Evolutionary conservation across 2,113 vertebrate species (phyloP), one percentile per base, ranked within the genome.

Genomic region (Notechis scutatus): DNA sequence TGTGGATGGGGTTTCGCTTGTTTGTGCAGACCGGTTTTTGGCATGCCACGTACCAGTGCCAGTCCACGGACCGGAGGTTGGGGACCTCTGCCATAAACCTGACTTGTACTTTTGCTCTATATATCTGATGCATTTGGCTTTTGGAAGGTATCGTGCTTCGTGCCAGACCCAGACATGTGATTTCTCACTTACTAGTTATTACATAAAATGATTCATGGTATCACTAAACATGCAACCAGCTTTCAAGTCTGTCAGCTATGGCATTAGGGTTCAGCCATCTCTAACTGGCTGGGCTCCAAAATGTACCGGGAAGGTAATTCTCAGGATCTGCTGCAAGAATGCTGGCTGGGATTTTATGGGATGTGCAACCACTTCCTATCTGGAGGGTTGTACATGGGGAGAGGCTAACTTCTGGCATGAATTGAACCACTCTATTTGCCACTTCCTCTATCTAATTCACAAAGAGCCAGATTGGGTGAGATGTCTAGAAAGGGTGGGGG

Each of bases 1-100:
- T 69, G 29, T 69, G 64, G 12, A n/a, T 69, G 29, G 64, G 29
- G 12, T n/a, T 69, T 69, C 3, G 0, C 29, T 69, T 69, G 29
- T 69, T 69, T n/a, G 12, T 2, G 0, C 5, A 0, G 12, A n/a
- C 29, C 0, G 1, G 12, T n/a, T 69, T n/a, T 29, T 69, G 29
- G 64, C 64, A 69, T 15, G 64, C 29, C 14, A 1, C 1, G 0
- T 2, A 69, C 64, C 1, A 0, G 12, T 69, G 64, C 64, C 24
- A 14, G 2, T 69, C 29, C 29, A n/a, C 0, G 0, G 64, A 34
- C 12, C 1, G n/a, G 29, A 29, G 12, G 5, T 18, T 69, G 12
- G 14, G 26, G 29, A 69, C 29, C 12, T 14, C 69, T 81, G 24
- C 59, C 86, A 88, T 45, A n/a, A 74, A 92, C 47, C 87, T 5